phyloP scores from a whole-genome alignment of 1,140 invertebrate species.

The Cylas formicarius region DNA sequence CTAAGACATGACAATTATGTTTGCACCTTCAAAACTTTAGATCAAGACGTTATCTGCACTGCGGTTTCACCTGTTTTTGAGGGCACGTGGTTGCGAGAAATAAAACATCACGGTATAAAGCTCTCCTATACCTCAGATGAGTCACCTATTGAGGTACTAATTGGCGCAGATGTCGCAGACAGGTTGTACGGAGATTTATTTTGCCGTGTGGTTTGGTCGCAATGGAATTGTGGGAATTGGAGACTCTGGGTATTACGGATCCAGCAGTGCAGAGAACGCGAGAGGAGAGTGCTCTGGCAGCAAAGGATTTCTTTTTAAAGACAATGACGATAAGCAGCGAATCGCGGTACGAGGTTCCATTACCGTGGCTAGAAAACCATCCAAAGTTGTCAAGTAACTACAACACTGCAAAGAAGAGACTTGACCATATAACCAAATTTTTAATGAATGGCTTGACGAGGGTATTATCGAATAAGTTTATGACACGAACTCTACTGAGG shows the following conservation, averaged over 20 bases:
- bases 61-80: background rate
- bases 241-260: constrained; percentile 27
- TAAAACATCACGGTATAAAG: constrained; percentile 2
- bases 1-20: no score
- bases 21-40: constrained; percentile 12
- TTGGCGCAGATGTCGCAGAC: constrained; percentile 33
- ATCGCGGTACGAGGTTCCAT: constrained; percentile 7
- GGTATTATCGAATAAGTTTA: constrained; percentile 7
- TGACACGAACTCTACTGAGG: background rate
- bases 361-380: constrained; percentile 14
- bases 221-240: constrained; percentile 33
- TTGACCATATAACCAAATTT: constrained; percentile 13
- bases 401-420: constrained; percentile 6
- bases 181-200: constrained; percentile 22
- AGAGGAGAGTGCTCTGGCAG: background rate
- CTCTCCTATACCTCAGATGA: constrained; percentile 5
- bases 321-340: constrained; percentile 33
- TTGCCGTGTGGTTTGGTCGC: constrained; percentile 23
- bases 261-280: background rate
- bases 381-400: constrained; percentile 9
- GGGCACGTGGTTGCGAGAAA: constrained; percentile 11
- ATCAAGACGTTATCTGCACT: constrained; percentile 13
- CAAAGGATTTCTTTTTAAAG: constrained; percentile 10
- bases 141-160: constrained; percentile 25
- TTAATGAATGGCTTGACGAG: constrained; percentile 10